These are phyloP conservation scores for Patella caerulea DNA, from an alignment of 2,888 invertebrate genomes.

Conservation along the genomic window DNA sequence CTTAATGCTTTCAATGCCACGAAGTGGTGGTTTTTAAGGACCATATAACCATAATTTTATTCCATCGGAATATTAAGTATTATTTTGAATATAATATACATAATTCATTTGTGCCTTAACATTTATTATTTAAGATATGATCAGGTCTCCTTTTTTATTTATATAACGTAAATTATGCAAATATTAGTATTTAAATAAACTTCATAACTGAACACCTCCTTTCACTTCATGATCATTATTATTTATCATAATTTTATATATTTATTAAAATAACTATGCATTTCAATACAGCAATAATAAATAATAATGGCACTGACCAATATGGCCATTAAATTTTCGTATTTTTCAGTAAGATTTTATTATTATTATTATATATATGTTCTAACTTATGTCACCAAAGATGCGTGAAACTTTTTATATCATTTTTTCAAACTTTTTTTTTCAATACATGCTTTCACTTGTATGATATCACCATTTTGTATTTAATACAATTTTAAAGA, in stretches of 20 bases:
- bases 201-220: neutral
- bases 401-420: neutral
- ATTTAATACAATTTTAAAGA: slow-evolving; percentile 7
- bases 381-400: neutral
- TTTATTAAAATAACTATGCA: slow-evolving; percentile 1
- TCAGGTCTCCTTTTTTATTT: slow-evolving; percentile 9
- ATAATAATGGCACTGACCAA: slow-evolving; percentile 5
- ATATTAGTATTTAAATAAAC: neutral
- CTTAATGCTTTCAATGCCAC: slow-evolving; percentile 3
- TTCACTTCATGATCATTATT: neutral
- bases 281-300: neutral
- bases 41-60: neutral
- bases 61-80: neutral
- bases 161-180: neutral
- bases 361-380: neutral
- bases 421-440: neutral
- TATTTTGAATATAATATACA: slow-evolving; percentile 1
- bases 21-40: neutral
- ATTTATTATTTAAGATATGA: neutral
- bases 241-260: slow-evolving; percentile 2
- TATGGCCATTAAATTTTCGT: neutral
- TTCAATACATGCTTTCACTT: slow-evolving; percentile 8
- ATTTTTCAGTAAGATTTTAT: neutral
- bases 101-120: slow-evolving; percentile 13
- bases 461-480: slow-evolving; percentile 4